Evolutionary conservation across 1,140 invertebrate species (phyloP), one percentile per base, ranked within the genome.

Genomic region (Atopsyche davidsoni): DNA sequence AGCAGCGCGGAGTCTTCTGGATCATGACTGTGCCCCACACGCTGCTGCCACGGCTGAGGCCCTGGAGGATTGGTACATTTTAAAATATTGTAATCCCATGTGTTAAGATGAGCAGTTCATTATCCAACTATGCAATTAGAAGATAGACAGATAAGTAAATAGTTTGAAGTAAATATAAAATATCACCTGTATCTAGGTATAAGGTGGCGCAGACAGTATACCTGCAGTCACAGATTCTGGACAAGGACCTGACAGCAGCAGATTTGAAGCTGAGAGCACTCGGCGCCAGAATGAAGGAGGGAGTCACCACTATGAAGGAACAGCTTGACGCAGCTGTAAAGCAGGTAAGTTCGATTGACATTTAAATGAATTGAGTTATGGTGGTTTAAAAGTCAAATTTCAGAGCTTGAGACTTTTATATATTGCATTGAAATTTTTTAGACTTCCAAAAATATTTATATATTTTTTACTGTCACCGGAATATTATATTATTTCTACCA

Each of bases 141-240:
- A n/a, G n/a, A n/a, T n/a, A n/a, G n/a, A n/a, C n/a, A n/a, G n/a
- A n/a, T n/a, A n/a, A n/a, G n/a, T n/a, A n/a, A n/a, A n/a, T n/a
- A n/a, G n/a, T n/a, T n/a, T n/a, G n/a, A n/a, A n/a, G n/a, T n/a
- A n/a, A n/a, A n/a, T n/a, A n/a, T n/a, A n/a, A n/a, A n/a, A n/a
- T n/a, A n/a, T n/a, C n/a, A n/a, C n/a, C 9, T 16, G 2, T 22
- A 23, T 53, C 13, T 57, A 67, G 65, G 66, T 89, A 87, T 61
- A 89, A 89, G 72, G 85, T 86, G 71, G 85, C 85, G 4, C 85
- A 88, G 62, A 87, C 86, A 1, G 80, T 86, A 14, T 86, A 80
- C 64, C 65, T 87, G 31, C 82, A 88, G 65, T 79, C 79, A 13
- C 79, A 83, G 64, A 87, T 89, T 59, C 72, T 88, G 9, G 80